Base-by-base conservation (phyloP, 2,888 invertebrate species). In the Octonoba sinensis region DNA sequence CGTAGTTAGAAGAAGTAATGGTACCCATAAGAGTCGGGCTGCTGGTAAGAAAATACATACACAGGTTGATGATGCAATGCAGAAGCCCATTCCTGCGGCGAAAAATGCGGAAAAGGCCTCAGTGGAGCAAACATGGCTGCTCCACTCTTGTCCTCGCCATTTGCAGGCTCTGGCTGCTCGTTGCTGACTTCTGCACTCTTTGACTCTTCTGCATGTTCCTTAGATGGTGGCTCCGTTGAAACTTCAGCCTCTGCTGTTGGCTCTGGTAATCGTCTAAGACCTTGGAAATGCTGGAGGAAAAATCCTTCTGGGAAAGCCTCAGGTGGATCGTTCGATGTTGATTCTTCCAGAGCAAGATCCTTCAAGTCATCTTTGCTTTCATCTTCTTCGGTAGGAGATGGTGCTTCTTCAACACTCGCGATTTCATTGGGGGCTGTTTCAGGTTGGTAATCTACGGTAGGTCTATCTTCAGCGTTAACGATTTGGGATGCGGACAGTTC, bases 1-100 rank as follows among this genome's bases (percentile, higher is more conserved):
- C 36, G 20, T 60, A 51, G 18, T 82, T 62, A 82, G 72, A 69
- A 82, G 75, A 64, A 76, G 59, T 82, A 82, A 72, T 76, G 67
- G 44, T 76, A 82, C 71, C 82, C 82, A 76, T 72, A 76, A 76
- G 82, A 62, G 62, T 82, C 72, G 75, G 82, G 82, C 60, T 76
- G 65, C 51, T 82, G 62, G 59, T 82, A 82, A 76, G 76, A 47
- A 66, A 69, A 76, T 65, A 82, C 82, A 75, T 82, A 82, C 76
- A 82, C 82, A 49, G 82, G 82, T 49, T 76, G 82, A 60, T 71
- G 82, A 71, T 69, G 70, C 70, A 78, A 62, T 27, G 83, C 54
- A 22, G 83, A 49, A 69, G 51, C 66, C 69, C 66, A 74, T 49
- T 59, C 64, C 22, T 78, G 70, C 49, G 69, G 73, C 18, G 51